Percentiles rank a stretch among this genome's conserved stretches.
Evolutionary conservation across 2,888 invertebrate species (phyloP).

Genomic region (Leucoptera coffeella): DNA sequence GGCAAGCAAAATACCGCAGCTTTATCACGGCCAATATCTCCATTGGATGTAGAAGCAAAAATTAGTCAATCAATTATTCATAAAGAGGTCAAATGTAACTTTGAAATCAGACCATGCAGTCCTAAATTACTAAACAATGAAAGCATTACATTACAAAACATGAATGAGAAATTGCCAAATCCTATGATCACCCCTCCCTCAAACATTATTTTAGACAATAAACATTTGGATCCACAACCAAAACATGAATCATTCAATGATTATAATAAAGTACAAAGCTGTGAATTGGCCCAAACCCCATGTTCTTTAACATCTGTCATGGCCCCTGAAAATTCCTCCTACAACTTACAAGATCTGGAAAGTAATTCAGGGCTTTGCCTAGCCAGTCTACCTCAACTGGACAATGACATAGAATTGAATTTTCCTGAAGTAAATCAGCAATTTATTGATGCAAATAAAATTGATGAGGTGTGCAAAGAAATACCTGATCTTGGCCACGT

Average conservation of each 20-base stretch:
- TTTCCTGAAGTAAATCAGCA: conserved; percentile 47
- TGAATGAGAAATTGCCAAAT: conserved; percentile 40
- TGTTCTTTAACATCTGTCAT: conserved; percentile 13
- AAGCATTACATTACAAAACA: conserved; percentile 25
- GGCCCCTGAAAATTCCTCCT: conserved; percentile 21
- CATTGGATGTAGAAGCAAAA: conserved; percentile 46
- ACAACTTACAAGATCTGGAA: conserved; percentile 34
- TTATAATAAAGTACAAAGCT: conserved; percentile 16
- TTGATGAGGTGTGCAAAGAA: too few relatives aligned
- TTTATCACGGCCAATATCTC: conserved; percentile 27
- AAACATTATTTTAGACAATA: conserved; percentile 12
- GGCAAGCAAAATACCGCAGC: not conserved
- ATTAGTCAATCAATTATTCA: conserved; percentile 49
- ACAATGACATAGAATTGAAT: conserved; percentile 41
- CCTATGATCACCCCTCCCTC: conserved; percentile 19
- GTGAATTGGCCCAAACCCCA: conserved; percentile 29
- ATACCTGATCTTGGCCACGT: too few relatives aligned
- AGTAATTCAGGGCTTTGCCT: conserved; percentile 35
- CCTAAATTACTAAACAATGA: conserved; percentile 44
- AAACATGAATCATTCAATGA: conserved; percentile 1
- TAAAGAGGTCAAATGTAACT: conserved; percentile 49
- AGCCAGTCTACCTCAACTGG: conserved; percentile 35
- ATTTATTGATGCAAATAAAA: conserved; percentile 41
- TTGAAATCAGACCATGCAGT: conserved; percentile 47
- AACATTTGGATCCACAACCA: conserved; percentile 2